phyloP scores from a whole-genome alignment of 2,888 invertebrate genomes.

The Chaetogeoica ovagalla region DNA sequence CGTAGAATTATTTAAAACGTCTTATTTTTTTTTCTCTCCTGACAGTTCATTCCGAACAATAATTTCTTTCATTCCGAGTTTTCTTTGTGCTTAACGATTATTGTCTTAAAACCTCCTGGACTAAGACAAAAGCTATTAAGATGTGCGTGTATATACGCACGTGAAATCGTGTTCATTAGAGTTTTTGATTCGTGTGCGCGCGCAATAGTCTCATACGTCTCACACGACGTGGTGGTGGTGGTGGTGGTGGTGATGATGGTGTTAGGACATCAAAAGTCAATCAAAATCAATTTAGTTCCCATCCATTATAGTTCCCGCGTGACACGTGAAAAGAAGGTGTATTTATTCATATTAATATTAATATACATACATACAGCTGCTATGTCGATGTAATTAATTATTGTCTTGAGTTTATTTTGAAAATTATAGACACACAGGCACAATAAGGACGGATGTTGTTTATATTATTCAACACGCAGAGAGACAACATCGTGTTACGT shows the following conservation, averaged over 20 bases:
- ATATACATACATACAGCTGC: no score
- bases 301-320: not conserved
- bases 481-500: no score
- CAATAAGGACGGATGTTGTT: not conserved
- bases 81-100: not conserved
- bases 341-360: not conserved
- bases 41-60: no score
- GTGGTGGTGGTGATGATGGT: no score
- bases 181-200: constrained; percentile 9
- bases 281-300: constrained; percentile 33
- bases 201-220: constrained; percentile 6
- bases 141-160: not conserved
- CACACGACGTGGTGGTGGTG: no score
- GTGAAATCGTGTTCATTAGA: constrained; percentile 10
- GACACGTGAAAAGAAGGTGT: constrained; percentile 20
- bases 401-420: not conserved
- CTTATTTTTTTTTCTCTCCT: not conserved
- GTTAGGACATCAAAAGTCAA: constrained; percentile 41
- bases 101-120: constrained; percentile 4
- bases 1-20: not conserved
- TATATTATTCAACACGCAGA: no score
- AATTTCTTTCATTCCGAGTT: not conserved
- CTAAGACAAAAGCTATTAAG: constrained; percentile 40
- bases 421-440: not conserved
- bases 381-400: not conserved